phyloP scores from a whole-genome alignment of 2,888 invertebrate genomes.

The Hemithea aestivaria region DNA sequence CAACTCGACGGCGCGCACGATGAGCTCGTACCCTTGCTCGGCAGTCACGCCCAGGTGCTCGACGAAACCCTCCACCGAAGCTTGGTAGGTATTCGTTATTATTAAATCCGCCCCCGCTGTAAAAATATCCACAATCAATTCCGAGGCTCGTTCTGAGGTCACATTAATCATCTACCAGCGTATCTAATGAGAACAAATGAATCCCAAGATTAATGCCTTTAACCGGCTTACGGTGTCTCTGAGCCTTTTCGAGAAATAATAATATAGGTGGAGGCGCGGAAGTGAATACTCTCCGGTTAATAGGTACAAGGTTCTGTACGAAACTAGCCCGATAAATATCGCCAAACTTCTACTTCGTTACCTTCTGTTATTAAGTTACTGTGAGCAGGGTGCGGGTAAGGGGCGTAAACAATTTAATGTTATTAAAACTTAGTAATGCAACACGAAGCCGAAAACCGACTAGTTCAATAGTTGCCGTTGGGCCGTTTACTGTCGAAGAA shows the following conservation, averaged over 20 bases:
- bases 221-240: conserved; percentile 41
- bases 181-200: conserved; percentile 51
- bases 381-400: conserved; percentile 59
- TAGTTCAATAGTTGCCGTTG: conserved; percentile 55
- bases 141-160: conserved; percentile 17
- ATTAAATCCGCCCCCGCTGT: conserved; percentile 92
- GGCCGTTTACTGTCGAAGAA: conserved; percentile 61
- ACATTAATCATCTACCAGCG: conserved; percentile 44
- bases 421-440: conserved; percentile 70
- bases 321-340: conserved; percentile 65
- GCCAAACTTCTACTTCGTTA: conserved; percentile 47
- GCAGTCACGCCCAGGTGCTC: conserved; percentile 84
- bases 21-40: conserved; percentile 84
- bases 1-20: conserved; percentile 85
- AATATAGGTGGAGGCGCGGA: conserved; percentile 15
- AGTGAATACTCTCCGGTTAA: conserved; percentile 35
- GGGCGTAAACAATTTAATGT: conserved; percentile 67
- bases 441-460: conserved; percentile 48
- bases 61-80: conserved; percentile 86
- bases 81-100: conserved; percentile 94
- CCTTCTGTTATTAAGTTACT: conserved; percentile 47
- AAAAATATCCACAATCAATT: conserved; percentile 41
- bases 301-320: conserved; percentile 35
- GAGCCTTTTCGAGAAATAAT: conserved; percentile 36
- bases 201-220: conserved; percentile 49